Conservation (phyloP, 1,140 invertebrate genomes). For the Adoxophyes honmai region DNA sequence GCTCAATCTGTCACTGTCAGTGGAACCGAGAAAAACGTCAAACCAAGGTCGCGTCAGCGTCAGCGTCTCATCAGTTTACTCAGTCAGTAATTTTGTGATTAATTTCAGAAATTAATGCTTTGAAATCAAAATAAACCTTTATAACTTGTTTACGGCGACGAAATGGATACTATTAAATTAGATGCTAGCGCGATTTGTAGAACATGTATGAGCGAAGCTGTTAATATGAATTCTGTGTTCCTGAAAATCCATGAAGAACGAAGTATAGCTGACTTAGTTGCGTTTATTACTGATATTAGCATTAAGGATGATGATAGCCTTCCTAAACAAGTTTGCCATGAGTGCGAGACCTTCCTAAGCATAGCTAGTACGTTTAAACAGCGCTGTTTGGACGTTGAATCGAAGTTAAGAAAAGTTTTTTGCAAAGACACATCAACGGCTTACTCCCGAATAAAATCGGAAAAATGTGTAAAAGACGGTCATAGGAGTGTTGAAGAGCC, state of each 20-base stretch:
- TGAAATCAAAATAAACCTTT: not conserved
- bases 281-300: conserved; percentile 40
- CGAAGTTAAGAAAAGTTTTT: conserved; percentile 35
- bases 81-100: not conserved
- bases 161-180: conserved; percentile 3
- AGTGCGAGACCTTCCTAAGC: conserved; percentile 39
- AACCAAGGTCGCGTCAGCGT: conserved; percentile 6
- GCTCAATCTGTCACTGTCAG: not conserved
- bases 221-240: conserved; percentile 38
- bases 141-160: not conserved
- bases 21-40: not conserved
- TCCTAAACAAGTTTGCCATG: conserved; percentile 49
- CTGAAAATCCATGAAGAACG: conserved; percentile 38
- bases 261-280: conserved; percentile 42
- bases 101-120: not conserved
- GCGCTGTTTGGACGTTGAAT: conserved; percentile 44
- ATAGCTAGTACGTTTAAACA: conserved; percentile 53
- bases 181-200: conserved; percentile 35
- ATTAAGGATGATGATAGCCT: conserved; percentile 39
- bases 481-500: not conserved
- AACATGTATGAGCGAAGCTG: conserved; percentile 39
- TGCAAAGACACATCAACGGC: not conserved
- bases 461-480: not conserved
- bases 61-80: not conserved
- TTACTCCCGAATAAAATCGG: not conserved